Conservation (phyloP, 2,888 invertebrate genomes). For the Sinotaia quadrata region DNA sequence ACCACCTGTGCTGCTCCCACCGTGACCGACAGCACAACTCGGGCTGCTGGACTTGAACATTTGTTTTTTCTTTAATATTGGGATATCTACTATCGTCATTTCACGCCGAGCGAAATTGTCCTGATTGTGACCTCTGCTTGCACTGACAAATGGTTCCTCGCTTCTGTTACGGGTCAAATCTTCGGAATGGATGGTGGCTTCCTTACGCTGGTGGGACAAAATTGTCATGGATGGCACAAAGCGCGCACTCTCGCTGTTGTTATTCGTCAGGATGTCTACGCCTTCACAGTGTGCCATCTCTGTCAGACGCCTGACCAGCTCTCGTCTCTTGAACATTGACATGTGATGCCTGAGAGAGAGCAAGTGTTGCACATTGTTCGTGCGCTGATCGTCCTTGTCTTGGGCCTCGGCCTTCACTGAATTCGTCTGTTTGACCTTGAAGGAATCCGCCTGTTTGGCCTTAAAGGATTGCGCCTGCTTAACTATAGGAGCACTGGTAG, state of each 20-base stretch:
- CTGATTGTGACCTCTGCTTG: too few relatives aligned
- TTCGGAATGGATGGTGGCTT: not conserved
- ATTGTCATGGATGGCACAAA: conserved; percentile 32
- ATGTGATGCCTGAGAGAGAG: conserved; percentile 26
- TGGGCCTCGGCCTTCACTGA: too few relatives aligned
- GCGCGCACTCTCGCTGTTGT: not conserved
- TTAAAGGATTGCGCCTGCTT: too few relatives aligned
- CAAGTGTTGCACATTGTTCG: conserved; percentile 10
- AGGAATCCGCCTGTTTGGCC: too few relatives aligned
- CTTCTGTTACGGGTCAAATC: not conserved
- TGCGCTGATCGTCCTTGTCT: not conserved
- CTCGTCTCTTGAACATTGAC: conserved; percentile 30
- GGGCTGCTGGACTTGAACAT: too few relatives aligned
- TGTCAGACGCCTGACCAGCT: conserved; percentile 31
- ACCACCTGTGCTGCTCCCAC: too few relatives aligned
- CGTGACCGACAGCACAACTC: too few relatives aligned
- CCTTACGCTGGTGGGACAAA: conserved; percentile 31
- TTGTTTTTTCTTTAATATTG: too few relatives aligned
- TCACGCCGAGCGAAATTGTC: too few relatives aligned
- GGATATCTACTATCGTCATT: too few relatives aligned
- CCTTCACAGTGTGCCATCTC: conserved; percentile 36
- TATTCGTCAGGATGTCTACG: conserved; percentile 26
- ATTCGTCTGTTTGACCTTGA: too few relatives aligned
- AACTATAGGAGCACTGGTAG: too few relatives aligned
- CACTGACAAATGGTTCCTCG: not conserved